Conservation (phyloP, 2,797 vertebrate genomes). For the Rhinogobio ventralis region DNA sequence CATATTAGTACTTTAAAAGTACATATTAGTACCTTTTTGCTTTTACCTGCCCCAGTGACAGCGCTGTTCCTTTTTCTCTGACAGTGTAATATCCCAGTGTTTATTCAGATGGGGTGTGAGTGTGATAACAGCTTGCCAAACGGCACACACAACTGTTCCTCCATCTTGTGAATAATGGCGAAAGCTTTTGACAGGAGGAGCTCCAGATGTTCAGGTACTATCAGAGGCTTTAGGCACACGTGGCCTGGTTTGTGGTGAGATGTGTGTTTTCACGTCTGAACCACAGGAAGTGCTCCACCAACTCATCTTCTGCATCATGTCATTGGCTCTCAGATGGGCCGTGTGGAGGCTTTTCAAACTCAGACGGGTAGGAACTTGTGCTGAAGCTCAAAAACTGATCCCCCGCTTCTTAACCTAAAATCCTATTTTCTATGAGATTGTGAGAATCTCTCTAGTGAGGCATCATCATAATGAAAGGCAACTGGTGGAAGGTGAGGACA, state of each 20-base stretch:
- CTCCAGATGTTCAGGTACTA: background rate
- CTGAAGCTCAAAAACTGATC: background rate
- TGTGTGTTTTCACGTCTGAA: background rate
- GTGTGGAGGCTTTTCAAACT: background rate
- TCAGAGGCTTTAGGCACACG: background rate
- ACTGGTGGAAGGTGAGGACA: conserved; percentile 3
- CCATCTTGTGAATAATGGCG: background rate
- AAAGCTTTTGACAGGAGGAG: background rate
- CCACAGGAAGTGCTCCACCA: background rate
- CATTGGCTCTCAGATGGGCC: background rate
- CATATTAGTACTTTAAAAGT: too few species aligned
- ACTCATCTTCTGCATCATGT: background rate
- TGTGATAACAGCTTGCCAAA: too few species aligned
- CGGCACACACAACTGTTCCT: background rate
- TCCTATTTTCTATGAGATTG: too few species aligned
- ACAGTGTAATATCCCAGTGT: background rate
- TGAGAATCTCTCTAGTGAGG: background rate
- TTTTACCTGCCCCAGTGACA: too few species aligned
- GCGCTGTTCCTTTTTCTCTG: too few species aligned
- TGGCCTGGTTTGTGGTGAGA: background rate
- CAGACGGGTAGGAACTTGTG: background rate
- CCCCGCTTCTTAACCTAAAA: background rate
- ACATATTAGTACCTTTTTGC: too few species aligned
- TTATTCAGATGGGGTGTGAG: background rate
- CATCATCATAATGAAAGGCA: background rate